Evolutionary conservation across 2,797 vertebrate species (phyloP), one percentile per base, ranked within the genome.

Genomic region (Melanotaenia maccullochi): DNA sequence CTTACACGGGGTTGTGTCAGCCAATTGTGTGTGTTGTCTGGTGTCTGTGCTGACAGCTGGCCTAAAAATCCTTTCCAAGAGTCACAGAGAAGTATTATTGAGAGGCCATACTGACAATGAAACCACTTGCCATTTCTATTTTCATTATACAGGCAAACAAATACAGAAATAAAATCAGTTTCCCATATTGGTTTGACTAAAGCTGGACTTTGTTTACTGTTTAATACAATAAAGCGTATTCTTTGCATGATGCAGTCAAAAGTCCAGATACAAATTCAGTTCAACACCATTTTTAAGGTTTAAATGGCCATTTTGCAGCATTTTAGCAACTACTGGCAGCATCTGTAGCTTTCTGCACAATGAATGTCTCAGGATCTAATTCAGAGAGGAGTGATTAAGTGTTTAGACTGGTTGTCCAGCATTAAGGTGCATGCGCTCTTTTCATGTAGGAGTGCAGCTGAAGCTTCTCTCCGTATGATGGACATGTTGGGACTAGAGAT

Each of bases 21-120:
- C 62, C 22, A 58, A 14, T 47, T 75, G 38, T 42, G 32, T 65
- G 54, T 65, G 81, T 68, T 55, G 79, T 82, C 66, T 80, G 81
- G 36, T 64, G 74, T 32, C 42, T 28, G 59, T 51, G 65, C 76
- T 3, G 83, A 83, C 84, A 78, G 81, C 81, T 71, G 80, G 81
- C 58, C 73, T 54, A 32, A 40, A 69, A 73, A 76, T 68, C 71
- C 71, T 57, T 65, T 89, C 86, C 73, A 83, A 81, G 78, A 85
- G 85, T 81, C 85, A 72, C 73, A 57, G 82, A 89, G 78, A 70
- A 30, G 60, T 60, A 40, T 78, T 56, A 61, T 51, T 64, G 62
- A 65, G 71, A 71, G 65, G 68, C 79, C 78, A 73, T 74, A 55
- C 67, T 36, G 65, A 65, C 52, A 64, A 57, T 9, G 68, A 85